Evolutionary conservation across 1,140 invertebrate species (phyloP).

Genomic region (Neotoxoptera formosana): DNA sequence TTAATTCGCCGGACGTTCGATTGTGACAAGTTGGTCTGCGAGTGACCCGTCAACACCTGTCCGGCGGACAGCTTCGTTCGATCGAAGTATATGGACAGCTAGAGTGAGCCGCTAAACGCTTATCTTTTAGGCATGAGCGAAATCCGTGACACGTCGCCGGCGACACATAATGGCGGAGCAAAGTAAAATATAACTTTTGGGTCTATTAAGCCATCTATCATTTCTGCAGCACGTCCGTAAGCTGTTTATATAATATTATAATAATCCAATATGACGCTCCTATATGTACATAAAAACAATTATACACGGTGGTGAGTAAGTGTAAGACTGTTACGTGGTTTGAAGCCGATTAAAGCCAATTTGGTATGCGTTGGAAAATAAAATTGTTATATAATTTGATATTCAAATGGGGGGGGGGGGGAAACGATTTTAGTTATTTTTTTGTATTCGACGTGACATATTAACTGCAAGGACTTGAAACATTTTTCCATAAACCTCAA

Average conservation of each 20-base stretch:
- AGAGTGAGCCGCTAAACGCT: background rate
- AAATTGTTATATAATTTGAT: background rate
- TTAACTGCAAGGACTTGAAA: background rate
- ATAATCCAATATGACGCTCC: background rate
- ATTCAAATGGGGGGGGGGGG: background rate
- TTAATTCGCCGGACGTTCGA: background rate
- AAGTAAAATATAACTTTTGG: background rate
- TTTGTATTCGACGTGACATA: background rate
- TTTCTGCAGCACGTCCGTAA: background rate
- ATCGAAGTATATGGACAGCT: background rate
- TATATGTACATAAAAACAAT: background rate
- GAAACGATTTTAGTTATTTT: background rate
- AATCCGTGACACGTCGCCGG: background rate
- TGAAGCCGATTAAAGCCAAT: background rate
- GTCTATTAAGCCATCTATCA: background rate
- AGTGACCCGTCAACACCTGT: background rate
- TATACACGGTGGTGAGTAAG: background rate
- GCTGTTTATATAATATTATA: background rate
- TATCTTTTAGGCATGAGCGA: background rate
- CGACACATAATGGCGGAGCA: background rate
- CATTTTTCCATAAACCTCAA: background rate
- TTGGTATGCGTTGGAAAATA: background rate
- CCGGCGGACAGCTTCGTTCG: background rate
- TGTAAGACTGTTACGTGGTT: background rate
- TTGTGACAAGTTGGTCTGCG: background rate